phyloP scores from a whole-genome alignment of 1,140 invertebrate genomes.

The Drosophila ogumai region DNA sequence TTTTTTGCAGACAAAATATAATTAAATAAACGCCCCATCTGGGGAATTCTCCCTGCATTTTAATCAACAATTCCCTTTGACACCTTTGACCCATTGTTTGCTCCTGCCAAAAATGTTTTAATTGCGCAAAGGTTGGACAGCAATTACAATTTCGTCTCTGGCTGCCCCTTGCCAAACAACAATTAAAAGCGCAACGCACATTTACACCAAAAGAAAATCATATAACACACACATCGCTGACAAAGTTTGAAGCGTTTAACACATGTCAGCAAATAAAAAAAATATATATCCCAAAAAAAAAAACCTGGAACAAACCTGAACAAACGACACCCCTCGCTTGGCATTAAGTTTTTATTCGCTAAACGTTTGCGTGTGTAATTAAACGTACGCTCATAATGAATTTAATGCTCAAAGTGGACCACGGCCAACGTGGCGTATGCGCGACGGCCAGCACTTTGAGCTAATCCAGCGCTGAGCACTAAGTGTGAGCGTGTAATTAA shows the following conservation, averaged over 20 bases:
- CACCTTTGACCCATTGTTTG: slow-evolving; percentile 27
- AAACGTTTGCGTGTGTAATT: slow-evolving; percentile 65
- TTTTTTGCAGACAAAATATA: too few species aligned
- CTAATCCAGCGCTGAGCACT: slow-evolving; percentile 58
- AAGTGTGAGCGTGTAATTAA: slow-evolving; percentile 66
- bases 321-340: slow-evolving; percentile 32
- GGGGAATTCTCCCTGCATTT: background rate
- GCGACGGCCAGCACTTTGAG: slow-evolving; percentile 53
- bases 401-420: slow-evolving; percentile 63
- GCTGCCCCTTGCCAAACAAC: slow-evolving; percentile 59
- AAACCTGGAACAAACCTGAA: slow-evolving; percentile 35
- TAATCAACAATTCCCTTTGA: slow-evolving; percentile 6
- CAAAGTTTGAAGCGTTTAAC: slow-evolving; percentile 57
- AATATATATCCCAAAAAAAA: background rate
- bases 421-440: slow-evolving; percentile 45
- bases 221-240: slow-evolving; percentile 10
- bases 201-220: slow-evolving; percentile 41
- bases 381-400: slow-evolving; percentile 62
- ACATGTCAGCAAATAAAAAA: slow-evolving; percentile 31
- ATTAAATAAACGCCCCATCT: background rate
- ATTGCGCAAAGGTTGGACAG: slow-evolving; percentile 44
- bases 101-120: slow-evolving; percentile 53
- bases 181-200: slow-evolving; percentile 70
- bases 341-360: slow-evolving; percentile 56
- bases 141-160: slow-evolving; percentile 34